Conservation (phyloP, 1,140 invertebrate genomes). For the Cyclargus thomasi region DNA sequence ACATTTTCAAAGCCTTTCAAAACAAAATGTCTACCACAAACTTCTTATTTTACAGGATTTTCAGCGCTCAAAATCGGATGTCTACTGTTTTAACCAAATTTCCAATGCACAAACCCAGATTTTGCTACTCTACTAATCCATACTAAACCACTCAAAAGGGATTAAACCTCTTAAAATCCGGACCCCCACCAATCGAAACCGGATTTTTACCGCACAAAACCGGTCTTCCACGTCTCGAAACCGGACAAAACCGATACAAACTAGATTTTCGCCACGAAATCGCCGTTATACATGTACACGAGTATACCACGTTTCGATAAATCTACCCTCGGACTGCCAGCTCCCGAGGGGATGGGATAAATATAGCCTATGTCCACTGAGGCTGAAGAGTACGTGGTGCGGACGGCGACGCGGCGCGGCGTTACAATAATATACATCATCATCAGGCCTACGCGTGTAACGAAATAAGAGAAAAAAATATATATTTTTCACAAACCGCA, state of each 20-base stretch:
- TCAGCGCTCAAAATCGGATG: too few species aligned
- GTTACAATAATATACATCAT: not conserved
- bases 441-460: not conserved
- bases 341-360: not conserved
- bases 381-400: constrained; percentile 1
- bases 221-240: too few species aligned
- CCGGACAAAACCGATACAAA: not conserved
- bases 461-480: too few species aligned
- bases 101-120: too few species aligned
- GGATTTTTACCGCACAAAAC: not conserved
- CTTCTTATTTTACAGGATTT: too few species aligned
- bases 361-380: not conserved
- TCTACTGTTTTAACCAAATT: too few species aligned
- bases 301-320: not conserved
- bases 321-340: not conserved
- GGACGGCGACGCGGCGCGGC: not conserved
- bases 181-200: not conserved
- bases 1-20: too few species aligned
- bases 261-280: not conserved
- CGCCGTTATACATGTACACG: not conserved
- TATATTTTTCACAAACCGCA: too few species aligned
- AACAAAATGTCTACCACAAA: too few species aligned
- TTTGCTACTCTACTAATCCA: too few species aligned
- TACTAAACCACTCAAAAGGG: not conserved
- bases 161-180: too few species aligned